These are phyloP conservation scores for Phaetusa simplex DNA, from an alignment of 2,113 vertebrate genomes.

Conservation along the genomic window DNA sequence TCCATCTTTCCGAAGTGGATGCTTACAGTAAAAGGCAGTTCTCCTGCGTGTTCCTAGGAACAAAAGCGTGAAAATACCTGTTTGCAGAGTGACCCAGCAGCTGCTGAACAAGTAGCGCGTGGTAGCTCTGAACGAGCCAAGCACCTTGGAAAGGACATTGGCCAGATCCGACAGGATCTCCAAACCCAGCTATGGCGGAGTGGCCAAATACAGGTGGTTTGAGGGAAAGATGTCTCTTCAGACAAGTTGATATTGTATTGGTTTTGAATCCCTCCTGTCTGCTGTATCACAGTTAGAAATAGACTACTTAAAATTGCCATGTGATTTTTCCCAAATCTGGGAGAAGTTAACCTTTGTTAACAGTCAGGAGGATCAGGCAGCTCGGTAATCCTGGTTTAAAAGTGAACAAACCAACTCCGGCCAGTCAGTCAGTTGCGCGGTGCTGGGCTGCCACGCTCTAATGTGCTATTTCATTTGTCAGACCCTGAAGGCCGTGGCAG, in stretches of 20 bases:
- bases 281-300: neutral
- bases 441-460: neutral
- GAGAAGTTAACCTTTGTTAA: neutral
- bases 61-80: conserved; percentile 47
- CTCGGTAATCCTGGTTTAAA: neutral
- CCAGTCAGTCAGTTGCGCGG: accelerated
- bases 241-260: accelerated
- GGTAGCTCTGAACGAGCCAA: conserved; percentile 45
- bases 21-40: neutral
- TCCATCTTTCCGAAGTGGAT: neutral
- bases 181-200: conserved; percentile 52
- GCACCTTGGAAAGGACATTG: conserved; percentile 47
- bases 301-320: neutral
- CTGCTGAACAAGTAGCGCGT: conserved; percentile 49
- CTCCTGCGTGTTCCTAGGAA: conserved; percentile 34
- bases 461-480: neutral
- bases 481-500: neutral
- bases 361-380: neutral
- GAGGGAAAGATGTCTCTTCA: neutral
- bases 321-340: neutral
- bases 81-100: conserved; percentile 56
- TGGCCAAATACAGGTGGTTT: accelerated
- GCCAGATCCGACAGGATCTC: conserved; percentile 60
- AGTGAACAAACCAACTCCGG: neutral
- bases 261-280: neutral